These are phyloP conservation scores for Ophthalmolycus amberensis DNA, from an alignment of 2,113 vertebrate species.

Conservation along the genomic window DNA sequence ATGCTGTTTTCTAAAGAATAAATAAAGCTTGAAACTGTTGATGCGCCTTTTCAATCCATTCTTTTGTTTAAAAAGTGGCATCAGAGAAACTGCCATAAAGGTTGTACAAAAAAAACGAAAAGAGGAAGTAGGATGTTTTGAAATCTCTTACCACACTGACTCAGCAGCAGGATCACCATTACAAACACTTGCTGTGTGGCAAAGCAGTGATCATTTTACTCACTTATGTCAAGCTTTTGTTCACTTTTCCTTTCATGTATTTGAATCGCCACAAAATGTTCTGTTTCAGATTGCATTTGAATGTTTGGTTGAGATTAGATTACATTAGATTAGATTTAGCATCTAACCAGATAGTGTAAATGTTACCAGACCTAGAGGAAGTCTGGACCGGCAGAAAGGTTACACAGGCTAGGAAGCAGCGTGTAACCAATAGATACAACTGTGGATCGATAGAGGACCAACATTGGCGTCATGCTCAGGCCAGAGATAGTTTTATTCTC, in stretches of 20 bases:
- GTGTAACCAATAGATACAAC: too few relatives aligned
- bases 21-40: slow-evolving; percentile 54
- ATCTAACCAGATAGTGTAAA: neutral
- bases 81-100: neutral
- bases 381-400: too few relatives aligned
- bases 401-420: too few relatives aligned
- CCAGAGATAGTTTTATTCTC: too few relatives aligned
- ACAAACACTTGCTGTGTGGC: neutral
- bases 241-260: neutral
- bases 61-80: neutral
- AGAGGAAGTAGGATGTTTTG: neutral
- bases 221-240: neutral
- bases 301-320: neutral
- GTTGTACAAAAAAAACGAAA: neutral
- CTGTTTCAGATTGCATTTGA: neutral
- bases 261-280: neutral
- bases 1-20: slow-evolving; percentile 69
- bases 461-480: too few relatives aligned
- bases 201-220: neutral
- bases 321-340: neutral
- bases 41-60: neutral
- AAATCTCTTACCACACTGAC: neutral
- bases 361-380: too few relatives aligned
- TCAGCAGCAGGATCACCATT: too few relatives aligned
- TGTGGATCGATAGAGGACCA: too few relatives aligned